Evolutionary conservation across 2,888 invertebrate species (phyloP).

Genomic region (Toxonevra muliebris): DNA sequence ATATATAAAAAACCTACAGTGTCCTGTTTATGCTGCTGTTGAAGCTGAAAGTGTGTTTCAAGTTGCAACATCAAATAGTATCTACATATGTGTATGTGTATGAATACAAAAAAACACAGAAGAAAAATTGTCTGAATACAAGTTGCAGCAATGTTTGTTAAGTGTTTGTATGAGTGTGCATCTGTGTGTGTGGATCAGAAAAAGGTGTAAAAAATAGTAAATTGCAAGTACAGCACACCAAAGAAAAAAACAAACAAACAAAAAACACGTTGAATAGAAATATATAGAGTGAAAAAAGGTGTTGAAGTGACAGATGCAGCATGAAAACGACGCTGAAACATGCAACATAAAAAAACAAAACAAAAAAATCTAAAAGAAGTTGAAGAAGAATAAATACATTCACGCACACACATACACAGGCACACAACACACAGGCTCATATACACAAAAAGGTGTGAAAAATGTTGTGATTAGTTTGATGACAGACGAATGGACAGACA

Average conservation of each 20-base stretch:
- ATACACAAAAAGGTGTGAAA: background rate
- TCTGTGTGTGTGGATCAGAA: too few relatives aligned
- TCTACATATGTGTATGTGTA: background rate
- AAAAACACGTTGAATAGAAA: background rate
- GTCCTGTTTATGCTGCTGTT: too few relatives aligned
- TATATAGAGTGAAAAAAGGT: constrained; percentile 45
- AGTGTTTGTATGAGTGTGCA: background rate
- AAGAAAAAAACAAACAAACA: background rate
- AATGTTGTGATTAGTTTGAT: background rate
- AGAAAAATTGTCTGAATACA: constrained; percentile 17
- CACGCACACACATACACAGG: background rate
- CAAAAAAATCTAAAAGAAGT: background rate
- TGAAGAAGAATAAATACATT: background rate
- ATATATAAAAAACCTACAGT: background rate
- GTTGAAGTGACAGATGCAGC: constrained; percentile 49
- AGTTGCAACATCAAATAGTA: constrained; percentile 2
- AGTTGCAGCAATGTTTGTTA: background rate
- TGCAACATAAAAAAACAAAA: constrained; percentile 13
- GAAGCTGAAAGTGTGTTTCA: background rate
- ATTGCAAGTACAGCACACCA: constrained; percentile 1
- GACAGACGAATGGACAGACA: background rate
- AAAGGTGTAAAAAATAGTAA: background rate
- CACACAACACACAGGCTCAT: background rate
- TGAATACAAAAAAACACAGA: background rate
- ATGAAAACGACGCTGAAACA: background rate